Percentiles rank a stretch among this genome's conserved stretches.
Conservation (phyloP, 2,888 invertebrate species). For the Hanleya hanleyi region DNA sequence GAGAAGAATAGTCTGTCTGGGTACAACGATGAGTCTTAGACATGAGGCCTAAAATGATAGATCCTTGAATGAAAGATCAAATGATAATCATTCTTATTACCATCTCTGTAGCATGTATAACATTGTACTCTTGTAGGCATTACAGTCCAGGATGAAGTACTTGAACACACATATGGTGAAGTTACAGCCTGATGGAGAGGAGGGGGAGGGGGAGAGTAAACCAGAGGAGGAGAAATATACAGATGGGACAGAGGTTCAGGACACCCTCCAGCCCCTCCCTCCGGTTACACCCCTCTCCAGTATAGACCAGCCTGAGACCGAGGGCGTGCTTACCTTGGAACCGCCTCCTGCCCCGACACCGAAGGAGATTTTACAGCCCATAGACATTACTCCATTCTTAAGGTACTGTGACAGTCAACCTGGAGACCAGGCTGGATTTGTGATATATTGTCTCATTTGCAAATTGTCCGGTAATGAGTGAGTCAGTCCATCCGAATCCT, state of each 20-base stretch:
- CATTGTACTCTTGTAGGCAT: slow-evolving; percentile 54
- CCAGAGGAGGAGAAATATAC: slow-evolving; percentile 26
- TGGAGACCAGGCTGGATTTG: no score
- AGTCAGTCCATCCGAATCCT: no score
- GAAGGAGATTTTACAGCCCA: slow-evolving; percentile 65
- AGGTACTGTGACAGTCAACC: slow-evolving; percentile 46
- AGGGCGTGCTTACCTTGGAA: slow-evolving; percentile 59
- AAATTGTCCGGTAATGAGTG: no score
- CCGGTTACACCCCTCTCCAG: slow-evolving; percentile 54
- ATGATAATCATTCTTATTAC: no score
- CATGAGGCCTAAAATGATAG: no score
- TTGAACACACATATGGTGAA: slow-evolving; percentile 68
- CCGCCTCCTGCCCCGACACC: slow-evolving; percentile 65
- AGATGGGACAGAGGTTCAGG: slow-evolving; percentile 19
- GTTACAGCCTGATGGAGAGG: slow-evolving; percentile 50
- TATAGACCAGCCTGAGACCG: slow-evolving; percentile 52
- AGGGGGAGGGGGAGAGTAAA: slow-evolving; percentile 36
- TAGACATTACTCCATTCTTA: slow-evolving; percentile 69
- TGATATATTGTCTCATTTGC: no score
- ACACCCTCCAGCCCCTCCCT: slow-evolving; percentile 31
- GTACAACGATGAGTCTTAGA: no score
- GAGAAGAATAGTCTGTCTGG: no score
- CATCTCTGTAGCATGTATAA: no score
- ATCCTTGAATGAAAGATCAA: no score
- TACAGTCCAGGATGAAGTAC: slow-evolving; percentile 69